Evolutionary conservation across 2,888 invertebrate genomes (phyloP).

Genomic region (Zaprionus lineosus): DNA sequence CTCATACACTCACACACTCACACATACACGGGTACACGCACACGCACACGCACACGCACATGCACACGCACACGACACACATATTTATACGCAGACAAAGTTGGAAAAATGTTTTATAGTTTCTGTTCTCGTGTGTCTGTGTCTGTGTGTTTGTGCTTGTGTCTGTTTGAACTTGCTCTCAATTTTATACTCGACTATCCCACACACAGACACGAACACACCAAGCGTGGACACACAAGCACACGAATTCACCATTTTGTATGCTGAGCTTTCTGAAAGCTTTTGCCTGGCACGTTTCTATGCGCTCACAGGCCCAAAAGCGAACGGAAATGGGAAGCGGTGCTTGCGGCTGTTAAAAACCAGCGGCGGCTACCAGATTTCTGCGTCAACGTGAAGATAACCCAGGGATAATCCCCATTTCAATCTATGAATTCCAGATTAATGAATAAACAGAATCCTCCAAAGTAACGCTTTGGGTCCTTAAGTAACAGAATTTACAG

Average conservation of each 20-base stretch:
- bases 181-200: constrained; percentile 46
- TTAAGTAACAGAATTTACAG: no score
- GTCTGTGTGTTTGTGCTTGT: constrained; percentile 18
- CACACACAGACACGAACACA: constrained; percentile 32
- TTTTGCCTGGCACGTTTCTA: constrained; percentile 36
- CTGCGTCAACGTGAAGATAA: no score
- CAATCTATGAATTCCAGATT: no score
- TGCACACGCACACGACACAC: constrained; percentile 14
- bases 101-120: constrained; percentile 36
- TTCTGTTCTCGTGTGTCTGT: constrained; percentile 2
- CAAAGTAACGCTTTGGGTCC: no score
- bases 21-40: constrained; percentile 4
- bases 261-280: constrained; percentile 46
- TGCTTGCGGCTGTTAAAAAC: constrained; percentile 1
- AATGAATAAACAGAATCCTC: no score
- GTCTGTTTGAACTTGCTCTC: constrained; percentile 71
- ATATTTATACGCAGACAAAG: constrained; percentile 27
- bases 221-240: not conserved
- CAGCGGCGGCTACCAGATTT: no score
- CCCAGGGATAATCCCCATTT: no score
- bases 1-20: constrained; percentile 15
- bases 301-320: constrained; percentile 12
- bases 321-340: constrained; percentile 57
- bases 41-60: constrained; percentile 38
- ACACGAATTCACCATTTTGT: constrained; percentile 3